Base-by-base conservation (phyloP, 2,888 invertebrate genomes). In the Cryptosula pallasiana region DNA sequence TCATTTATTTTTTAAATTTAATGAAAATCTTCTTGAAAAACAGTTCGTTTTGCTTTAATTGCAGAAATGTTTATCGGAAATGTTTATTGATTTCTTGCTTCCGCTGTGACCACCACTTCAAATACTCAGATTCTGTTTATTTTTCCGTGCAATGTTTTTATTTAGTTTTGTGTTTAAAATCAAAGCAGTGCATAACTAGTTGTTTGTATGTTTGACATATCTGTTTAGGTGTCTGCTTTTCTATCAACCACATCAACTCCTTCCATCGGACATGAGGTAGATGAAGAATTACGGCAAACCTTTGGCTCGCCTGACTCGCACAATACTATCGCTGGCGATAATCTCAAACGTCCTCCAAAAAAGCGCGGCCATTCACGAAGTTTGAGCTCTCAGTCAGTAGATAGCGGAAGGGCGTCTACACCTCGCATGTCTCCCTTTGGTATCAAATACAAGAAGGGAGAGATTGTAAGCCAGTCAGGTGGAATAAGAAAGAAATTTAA, bases 401-500 rank as follows among this genome's bases (percentile, higher is more conserved):
- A 82, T 71, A 82, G 82, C 74, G 81, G 80, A 58, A 75, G 82
- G 32, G 80, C 81, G 5, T 83, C 83, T 75, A 82, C 83, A 1
- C 83, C 84, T 0, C 76, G 82, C 3, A 81, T 82, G 23, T 82
- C 83, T 0, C 58, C 27, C 35, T 36, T 45, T 25, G 78, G 78
- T 69, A 78, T 78, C 75, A 83, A 84, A 75, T 84, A 83, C 76
- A 82, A 83, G 87, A 98, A 98, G 87, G 98, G 98, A 77, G 97
- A 99, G 85, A 93, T 97, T 73, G 94, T 95, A 45, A 91, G 92
- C 1, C 94, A 94, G 70, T 93, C 94, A 1, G 94, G 92, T 79
- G 98, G 98, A 76, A 95, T 99, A 79, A 88, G 97, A 20, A 99
- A 99, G 87, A 99, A 98, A 87, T 99, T 95, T 86, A 99, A 99